Evolutionary conservation across 2,888 invertebrate genomes (phyloP).

Genomic region (Labia minor): DNA sequence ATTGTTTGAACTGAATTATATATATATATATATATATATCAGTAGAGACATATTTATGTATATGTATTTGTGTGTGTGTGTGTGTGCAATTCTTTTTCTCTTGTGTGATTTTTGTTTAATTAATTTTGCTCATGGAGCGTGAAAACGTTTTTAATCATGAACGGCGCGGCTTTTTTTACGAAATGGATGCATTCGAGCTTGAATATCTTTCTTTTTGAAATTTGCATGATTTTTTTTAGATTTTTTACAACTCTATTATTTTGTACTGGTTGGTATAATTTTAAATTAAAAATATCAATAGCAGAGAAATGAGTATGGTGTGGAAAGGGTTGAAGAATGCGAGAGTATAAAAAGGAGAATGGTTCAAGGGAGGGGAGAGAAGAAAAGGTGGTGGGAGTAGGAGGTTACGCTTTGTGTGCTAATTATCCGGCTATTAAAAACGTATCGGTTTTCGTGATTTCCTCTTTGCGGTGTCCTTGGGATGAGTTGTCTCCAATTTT

Average conservation of each 20-base stretch:
- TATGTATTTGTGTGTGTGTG: neutral
- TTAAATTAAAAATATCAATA: slow-evolving; percentile 5
- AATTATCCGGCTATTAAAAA: slow-evolving; percentile 13
- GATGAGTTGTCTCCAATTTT: too few relatives aligned
- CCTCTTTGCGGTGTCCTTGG: neutral
- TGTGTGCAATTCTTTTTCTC: slow-evolving; percentile 4
- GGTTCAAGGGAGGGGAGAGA: neutral
- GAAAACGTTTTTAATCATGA: slow-evolving; percentile 9
- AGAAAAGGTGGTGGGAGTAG: neutral
- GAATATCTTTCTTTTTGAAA: slow-evolving; percentile 7
- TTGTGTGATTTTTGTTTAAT: slow-evolving; percentile 9
- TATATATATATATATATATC: too few relatives aligned
- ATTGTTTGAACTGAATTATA: slow-evolving; percentile 1
- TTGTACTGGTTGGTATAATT: neutral
- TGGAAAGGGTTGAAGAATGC: neutral
- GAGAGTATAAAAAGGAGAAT: too few relatives aligned
- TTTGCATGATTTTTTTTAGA: neutral
- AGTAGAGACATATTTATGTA: too few relatives aligned
- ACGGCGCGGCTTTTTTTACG: neutral
- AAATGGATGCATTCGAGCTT: neutral
- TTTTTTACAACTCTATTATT: neutral
- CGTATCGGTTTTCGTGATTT: neutral
- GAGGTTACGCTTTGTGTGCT: neutral
- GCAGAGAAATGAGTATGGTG: neutral
- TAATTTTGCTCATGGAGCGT: slow-evolving; percentile 13